phyloP scores from a whole-genome alignment of 2,797 vertebrate genomes.

The Eulemur albifrons region DNA sequence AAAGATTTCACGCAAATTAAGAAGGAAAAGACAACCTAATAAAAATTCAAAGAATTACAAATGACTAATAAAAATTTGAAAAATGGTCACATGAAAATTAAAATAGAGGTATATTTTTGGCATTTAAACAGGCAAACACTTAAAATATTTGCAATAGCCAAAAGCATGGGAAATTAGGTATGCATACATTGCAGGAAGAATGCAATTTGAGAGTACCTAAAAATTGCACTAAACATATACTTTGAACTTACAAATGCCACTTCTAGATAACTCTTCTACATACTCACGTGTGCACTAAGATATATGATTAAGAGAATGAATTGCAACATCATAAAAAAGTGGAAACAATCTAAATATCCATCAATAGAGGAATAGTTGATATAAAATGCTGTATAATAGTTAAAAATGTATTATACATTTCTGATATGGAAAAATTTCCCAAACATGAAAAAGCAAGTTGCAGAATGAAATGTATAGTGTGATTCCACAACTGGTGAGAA shows the following conservation, averaged over 20 bases:
- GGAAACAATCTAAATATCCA: neutral
- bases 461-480: neutral
- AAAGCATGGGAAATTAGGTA: neutral
- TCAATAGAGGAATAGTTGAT: neutral
- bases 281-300: neutral
- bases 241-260: neutral
- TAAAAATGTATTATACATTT: neutral
- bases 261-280: neutral
- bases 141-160: slow-evolving; percentile 31
- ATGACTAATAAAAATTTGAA: slow-evolving; percentile 24
- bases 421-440: neutral
- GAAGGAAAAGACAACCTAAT: neutral
- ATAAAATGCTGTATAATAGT: neutral
- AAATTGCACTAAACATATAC: neutral
- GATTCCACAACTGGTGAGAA: neutral
- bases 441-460: neutral
- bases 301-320: neutral
- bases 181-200: neutral
- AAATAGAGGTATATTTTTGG: neutral
- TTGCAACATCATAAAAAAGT: neutral
- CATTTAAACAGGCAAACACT: neutral
- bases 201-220: neutral
- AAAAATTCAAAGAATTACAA: slow-evolving; percentile 32
- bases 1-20: slow-evolving; percentile 18
- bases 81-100: slow-evolving; percentile 1